Evolutionary conservation across 2,888 invertebrate genomes (phyloP).

Genomic region (Andrena camellia): DNA sequence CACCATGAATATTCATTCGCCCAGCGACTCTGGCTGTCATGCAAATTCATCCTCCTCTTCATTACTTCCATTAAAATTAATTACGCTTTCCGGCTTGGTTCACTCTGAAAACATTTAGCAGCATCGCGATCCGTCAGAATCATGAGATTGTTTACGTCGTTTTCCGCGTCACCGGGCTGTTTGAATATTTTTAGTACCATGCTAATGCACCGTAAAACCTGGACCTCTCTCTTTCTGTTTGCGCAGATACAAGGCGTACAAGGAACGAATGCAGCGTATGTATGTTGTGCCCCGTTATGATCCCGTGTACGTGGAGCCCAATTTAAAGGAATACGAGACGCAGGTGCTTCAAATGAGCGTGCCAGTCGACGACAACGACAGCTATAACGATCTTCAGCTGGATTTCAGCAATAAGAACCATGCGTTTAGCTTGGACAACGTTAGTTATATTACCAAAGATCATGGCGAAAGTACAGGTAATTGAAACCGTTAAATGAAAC

Average conservation of each 20-base stretch:
- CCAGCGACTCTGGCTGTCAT: constrained; percentile 21
- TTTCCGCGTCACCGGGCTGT: not conserved
- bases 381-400: constrained; percentile 92
- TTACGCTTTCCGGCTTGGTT: constrained; percentile 70
- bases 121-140: constrained; percentile 1
- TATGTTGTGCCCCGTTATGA: constrained; percentile 91
- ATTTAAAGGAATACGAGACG: constrained; percentile 97
- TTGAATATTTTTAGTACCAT: too few species aligned
- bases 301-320: constrained; percentile 89
- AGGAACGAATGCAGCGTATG: constrained; percentile 92
- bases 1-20: constrained; percentile 61
- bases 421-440: constrained; percentile 94
- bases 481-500: not conserved
- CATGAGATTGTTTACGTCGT: not conserved
- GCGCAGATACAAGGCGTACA: constrained; percentile 94
- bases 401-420: constrained; percentile 95
- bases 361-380: constrained; percentile 92
- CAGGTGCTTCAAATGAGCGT: constrained; percentile 97
- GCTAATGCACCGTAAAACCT: not conserved
- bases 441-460: constrained; percentile 95
- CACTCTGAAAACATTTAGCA: constrained; percentile 36
- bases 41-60: constrained; percentile 66
- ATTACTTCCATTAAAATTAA: constrained; percentile 73
- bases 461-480: constrained; percentile 88
- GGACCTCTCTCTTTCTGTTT: not conserved